Evolutionary conservation across 2,113 vertebrate genomes (phyloP).

Genomic region (Pholis gunnellus): DNA sequence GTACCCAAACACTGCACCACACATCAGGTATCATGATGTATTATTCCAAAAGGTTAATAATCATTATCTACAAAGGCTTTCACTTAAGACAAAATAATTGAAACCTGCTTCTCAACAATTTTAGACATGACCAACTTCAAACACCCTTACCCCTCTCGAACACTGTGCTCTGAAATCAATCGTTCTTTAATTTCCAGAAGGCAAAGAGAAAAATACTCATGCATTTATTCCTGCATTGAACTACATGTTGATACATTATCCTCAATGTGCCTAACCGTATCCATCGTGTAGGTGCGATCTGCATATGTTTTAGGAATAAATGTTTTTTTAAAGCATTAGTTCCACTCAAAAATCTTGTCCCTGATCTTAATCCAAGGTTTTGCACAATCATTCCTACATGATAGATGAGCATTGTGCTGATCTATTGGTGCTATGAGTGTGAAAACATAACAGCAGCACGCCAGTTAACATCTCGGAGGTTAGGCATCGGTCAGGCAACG

Average conservation of each 20-base stretch:
- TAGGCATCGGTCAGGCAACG: neutral
- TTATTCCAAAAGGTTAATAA: neutral
- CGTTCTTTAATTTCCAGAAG: neutral
- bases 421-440: neutral
- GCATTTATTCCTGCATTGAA: neutral
- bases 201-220: neutral
- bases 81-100: neutral
- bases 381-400: neutral
- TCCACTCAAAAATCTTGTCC: neutral
- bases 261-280: too few species aligned
- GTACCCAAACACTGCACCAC: neutral
- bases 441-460: neutral
- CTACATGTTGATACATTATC: neutral
- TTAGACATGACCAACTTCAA: neutral
- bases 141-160: neutral
- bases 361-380: neutral
- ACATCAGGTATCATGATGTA: neutral
- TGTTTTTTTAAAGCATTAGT: neutral
- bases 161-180: neutral
- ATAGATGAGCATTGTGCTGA: neutral
- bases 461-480: neutral
- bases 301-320: neutral
- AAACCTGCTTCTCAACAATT: neutral
- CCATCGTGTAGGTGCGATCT: neutral
- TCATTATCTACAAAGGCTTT: slow-evolving; percentile 9